Percentiles rank a stretch among this genome's conserved stretches.
These are phyloP conservation scores for Mythimna pallens DNA, from an alignment of 2,888 invertebrate species.

Conservation along the genomic window DNA sequence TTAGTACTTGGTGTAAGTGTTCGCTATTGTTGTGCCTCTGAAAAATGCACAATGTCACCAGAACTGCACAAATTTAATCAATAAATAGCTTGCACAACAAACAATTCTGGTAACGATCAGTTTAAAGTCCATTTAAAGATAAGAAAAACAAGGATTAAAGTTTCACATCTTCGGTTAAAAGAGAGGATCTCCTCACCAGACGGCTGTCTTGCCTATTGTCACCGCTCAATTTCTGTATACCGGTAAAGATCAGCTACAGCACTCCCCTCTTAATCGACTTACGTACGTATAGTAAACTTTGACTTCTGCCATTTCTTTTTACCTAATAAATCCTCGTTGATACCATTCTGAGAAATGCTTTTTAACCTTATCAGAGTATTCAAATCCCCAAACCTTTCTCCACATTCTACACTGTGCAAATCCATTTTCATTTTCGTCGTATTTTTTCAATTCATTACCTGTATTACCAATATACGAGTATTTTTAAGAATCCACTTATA, in stretches of 20 bases:
- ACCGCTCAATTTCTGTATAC: background rate
- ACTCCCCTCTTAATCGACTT: too few relatives aligned
- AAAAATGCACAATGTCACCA: slow-evolving; percentile 19
- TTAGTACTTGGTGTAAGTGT: slow-evolving; percentile 41
- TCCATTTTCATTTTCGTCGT: background rate
- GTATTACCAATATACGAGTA: too few relatives aligned
- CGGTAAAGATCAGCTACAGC: background rate
- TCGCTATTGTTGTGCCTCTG: slow-evolving; percentile 23
- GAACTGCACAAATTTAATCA: slow-evolving; percentile 2
- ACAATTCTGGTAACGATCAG: background rate
- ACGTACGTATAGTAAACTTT: too few relatives aligned
- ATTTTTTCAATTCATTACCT: background rate
- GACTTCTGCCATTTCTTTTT: too few relatives aligned
- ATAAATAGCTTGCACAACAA: background rate
- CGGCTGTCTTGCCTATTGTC: background rate
- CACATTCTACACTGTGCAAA: background rate
- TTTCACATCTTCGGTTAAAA: background rate
- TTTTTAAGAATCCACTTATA: background rate
- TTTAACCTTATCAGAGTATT: background rate
- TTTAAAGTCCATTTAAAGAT: background rate
- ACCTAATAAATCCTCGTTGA: background rate
- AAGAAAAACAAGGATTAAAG: background rate
- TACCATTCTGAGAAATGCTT: background rate
- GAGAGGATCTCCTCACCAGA: background rate
- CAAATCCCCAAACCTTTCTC: background rate